Percentiles rank a stretch among this genome's conserved stretches.
Conservation (phyloP, 2,113 vertebrate genomes). For the Agelaius phoeniceus region DNA sequence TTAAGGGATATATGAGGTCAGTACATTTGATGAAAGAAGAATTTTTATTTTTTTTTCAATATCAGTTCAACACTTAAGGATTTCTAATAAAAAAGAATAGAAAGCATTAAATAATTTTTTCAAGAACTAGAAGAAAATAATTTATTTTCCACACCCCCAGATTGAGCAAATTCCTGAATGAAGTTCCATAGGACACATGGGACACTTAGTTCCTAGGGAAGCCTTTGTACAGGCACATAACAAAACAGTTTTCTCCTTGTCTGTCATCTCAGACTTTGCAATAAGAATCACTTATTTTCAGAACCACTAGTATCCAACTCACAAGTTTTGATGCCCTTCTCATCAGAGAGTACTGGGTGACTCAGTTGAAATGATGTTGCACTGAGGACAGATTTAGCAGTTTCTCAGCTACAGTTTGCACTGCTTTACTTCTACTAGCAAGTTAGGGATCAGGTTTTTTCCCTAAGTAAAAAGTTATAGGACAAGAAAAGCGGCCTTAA, state of each 20-base stretch:
- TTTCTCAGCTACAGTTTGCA: background rate
- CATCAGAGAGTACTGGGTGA: background rate
- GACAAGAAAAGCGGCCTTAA: background rate
- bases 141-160: fast-evolving
- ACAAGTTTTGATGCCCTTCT: background rate
- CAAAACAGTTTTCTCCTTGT: background rate
- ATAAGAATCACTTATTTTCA: background rate
- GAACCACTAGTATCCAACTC: background rate
- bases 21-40: background rate
- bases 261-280: background rate
- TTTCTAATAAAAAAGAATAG: background rate
- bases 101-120: background rate
- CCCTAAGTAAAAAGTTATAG: background rate
- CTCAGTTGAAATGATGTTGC: background rate
- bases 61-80: background rate
- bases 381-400: background rate
- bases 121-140: background rate
- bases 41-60: background rate
- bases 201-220: background rate
- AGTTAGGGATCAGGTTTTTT: background rate
- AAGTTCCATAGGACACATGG: background rate
- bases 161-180: background rate
- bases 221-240: background rate
- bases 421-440: background rate
- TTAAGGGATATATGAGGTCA: background rate